Evolutionary conservation across 2,888 invertebrate genomes (phyloP).

Genomic region (Eupithecia exiguata): DNA sequence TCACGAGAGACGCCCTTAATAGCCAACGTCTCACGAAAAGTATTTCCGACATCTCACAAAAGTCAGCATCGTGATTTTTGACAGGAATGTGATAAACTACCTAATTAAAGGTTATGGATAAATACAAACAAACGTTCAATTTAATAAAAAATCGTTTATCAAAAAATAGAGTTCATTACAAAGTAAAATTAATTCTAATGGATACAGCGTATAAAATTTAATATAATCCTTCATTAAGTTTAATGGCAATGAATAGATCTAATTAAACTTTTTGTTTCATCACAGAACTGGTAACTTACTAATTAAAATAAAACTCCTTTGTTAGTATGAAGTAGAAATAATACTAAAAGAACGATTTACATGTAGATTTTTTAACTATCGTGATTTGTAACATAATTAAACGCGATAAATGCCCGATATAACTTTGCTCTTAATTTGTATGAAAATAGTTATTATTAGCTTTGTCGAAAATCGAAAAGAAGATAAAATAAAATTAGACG

Average conservation of each 20-base stretch:
- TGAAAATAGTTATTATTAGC: not conserved
- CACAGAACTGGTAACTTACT: slow-evolving; percentile 71
- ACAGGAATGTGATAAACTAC: not conserved
- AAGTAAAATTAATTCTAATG: slow-evolving; percentile 46
- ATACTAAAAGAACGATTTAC: slow-evolving; percentile 9
- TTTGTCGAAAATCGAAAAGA: not conserved
- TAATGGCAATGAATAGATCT: slow-evolving; percentile 53
- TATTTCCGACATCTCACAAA: too few relatives aligned
- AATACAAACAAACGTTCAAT: slow-evolving; percentile 33
- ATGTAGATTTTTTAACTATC: not conserved
- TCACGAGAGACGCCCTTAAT: too few relatives aligned
- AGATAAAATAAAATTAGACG: not conserved
- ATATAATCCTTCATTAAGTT: slow-evolving; percentile 33
- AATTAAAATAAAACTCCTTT: slow-evolving; percentile 28
- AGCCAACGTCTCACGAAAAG: too few relatives aligned
- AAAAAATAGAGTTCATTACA: slow-evolving; percentile 43
- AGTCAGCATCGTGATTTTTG: too few relatives aligned
- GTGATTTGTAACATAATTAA: slow-evolving; percentile 11
- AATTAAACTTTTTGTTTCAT: slow-evolving; percentile 60
- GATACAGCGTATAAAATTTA: slow-evolving; percentile 31
- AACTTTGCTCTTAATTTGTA: not conserved
- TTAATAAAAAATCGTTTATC: slow-evolving; percentile 45
- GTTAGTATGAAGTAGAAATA: slow-evolving; percentile 20
- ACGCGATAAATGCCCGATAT: not conserved
- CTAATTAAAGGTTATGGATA: slow-evolving; percentile 23